A percentile compares a stretch with the other conserved stretches of the same genome.
Conservation (phyloP, 2,797 vertebrate genomes). For the Hyperoplus immaculatus region DNA sequence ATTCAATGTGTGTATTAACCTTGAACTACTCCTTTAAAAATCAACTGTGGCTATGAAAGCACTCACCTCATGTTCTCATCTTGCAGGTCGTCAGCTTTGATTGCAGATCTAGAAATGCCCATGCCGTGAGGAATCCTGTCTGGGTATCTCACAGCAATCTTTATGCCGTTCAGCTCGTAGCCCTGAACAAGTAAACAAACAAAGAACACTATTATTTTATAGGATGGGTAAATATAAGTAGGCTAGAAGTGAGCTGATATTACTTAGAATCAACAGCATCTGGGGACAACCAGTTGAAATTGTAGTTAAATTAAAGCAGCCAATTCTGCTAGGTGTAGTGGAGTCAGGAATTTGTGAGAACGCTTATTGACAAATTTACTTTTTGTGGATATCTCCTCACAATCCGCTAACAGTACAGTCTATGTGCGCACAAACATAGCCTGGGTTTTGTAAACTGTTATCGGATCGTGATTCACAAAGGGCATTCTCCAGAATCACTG, state of each 20-base stretch:
- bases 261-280: not conserved
- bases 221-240: too few relatives aligned
- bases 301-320: too few relatives aligned
- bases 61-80: conserved; percentile 58
- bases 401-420: too few relatives aligned
- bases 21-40: not conserved
- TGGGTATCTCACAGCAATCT: conserved; percentile 80
- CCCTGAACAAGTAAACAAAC: conserved; percentile 62
- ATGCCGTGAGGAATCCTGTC: conserved; percentile 79
- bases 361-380: too few relatives aligned
- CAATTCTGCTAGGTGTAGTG: too few relatives aligned
- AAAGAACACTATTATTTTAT: not conserved
- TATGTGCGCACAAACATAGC: too few relatives aligned
- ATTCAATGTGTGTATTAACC: too few relatives aligned
- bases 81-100: conserved; percentile 53
- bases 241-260: not conserved
- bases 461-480: too few relatives aligned
- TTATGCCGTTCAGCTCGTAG: conserved; percentile 60
- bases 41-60: not conserved
- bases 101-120: conserved; percentile 79
- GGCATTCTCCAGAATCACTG: too few relatives aligned
- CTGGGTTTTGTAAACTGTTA: too few relatives aligned
- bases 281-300: not conserved
- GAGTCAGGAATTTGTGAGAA: too few relatives aligned
- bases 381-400: too few relatives aligned